Conservation (phyloP, 53 echinoderm and acorn worm genomes). For the Patiria pectinifera region DNA sequence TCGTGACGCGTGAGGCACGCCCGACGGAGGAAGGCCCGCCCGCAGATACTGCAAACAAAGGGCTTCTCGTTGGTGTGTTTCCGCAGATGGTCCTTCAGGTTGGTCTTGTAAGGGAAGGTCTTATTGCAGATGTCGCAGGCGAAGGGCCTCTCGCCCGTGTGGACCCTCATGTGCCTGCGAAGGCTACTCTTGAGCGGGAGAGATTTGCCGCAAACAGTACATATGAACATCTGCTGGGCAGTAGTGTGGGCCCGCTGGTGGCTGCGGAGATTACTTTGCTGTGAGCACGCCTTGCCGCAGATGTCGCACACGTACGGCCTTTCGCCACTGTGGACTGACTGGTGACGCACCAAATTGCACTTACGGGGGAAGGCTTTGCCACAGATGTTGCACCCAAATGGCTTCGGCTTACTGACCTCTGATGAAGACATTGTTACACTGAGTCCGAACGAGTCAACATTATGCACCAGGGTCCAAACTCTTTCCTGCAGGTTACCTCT, state of each 20-base stretch:
- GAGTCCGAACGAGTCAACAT: background rate
- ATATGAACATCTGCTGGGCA: background rate
- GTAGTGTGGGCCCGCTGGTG: slow-evolving; percentile 2
- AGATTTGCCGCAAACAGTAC: slow-evolving; percentile 31
- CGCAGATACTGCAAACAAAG: background rate
- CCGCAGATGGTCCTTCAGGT: background rate
- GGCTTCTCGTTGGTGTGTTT: slow-evolving; percentile 30
- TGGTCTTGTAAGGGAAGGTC: background rate
- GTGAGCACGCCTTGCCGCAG: slow-evolving; percentile 19
- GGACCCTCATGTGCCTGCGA: slow-evolving; percentile 5
- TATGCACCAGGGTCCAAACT: background rate
- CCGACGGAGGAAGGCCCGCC: slow-evolving; percentile 9
- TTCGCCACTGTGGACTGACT: background rate
- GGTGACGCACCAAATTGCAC: slow-evolving; percentile 13
- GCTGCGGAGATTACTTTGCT: background rate
- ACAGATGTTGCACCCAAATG: slow-evolving; percentile 1
- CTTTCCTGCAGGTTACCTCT: background rate
- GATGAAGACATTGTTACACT: slow-evolving; percentile 7
- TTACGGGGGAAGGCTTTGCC: slow-evolving; percentile 11
- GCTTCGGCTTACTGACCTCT: background rate
- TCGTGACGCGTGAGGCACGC: background rate
- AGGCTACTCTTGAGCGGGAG: background rate
- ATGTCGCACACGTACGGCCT: slow-evolving; percentile 26
- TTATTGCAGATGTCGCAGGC: slow-evolving; percentile 19
- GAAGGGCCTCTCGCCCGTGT: slow-evolving; percentile 39